phyloP scores from a whole-genome alignment of 2,113 vertebrate species.

The Leucopsar rothschildi region DNA sequence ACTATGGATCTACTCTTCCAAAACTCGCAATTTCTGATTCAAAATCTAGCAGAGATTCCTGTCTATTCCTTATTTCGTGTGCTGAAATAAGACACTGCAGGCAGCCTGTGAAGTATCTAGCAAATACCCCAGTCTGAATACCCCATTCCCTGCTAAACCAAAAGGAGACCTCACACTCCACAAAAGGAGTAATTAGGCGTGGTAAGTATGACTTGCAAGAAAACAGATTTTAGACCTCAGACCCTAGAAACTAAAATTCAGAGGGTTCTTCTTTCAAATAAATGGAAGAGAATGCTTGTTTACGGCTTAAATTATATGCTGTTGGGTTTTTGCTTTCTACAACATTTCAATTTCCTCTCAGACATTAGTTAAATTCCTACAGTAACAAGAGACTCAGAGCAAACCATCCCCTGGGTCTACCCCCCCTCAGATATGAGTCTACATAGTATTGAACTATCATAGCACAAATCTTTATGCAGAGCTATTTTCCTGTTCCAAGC shows the following conservation, averaged over 20 bases:
- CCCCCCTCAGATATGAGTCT: background rate
- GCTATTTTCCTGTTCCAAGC: slow-evolving; percentile 13
- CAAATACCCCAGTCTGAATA: background rate
- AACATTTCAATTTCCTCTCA: slow-evolving; percentile 17
- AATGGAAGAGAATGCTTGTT: background rate
- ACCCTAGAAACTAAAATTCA: background rate
- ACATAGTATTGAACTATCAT: background rate
- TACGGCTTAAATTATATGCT: background rate
- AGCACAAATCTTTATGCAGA: background rate
- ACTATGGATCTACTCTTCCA: background rate
- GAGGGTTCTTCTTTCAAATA: background rate
- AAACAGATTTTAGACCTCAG: background rate
- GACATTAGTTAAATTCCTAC: slow-evolving; percentile 3
- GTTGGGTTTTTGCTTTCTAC: background rate
- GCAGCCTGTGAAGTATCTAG: background rate
- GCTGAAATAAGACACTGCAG: slow-evolving; percentile 25
- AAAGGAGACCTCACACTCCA: background rate
- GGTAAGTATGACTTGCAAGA: slow-evolving; percentile 15
- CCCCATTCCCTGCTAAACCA: background rate
- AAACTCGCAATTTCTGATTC: background rate
- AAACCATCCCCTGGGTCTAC: background rate
- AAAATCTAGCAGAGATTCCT: background rate
- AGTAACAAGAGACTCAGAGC: background rate
- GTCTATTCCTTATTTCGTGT: background rate
- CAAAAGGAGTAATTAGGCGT: background rate